Evolutionary conservation across 2,888 invertebrate genomes (phyloP), one percentile per base, ranked within the genome.

Genomic region (Philonicus albiceps): DNA sequence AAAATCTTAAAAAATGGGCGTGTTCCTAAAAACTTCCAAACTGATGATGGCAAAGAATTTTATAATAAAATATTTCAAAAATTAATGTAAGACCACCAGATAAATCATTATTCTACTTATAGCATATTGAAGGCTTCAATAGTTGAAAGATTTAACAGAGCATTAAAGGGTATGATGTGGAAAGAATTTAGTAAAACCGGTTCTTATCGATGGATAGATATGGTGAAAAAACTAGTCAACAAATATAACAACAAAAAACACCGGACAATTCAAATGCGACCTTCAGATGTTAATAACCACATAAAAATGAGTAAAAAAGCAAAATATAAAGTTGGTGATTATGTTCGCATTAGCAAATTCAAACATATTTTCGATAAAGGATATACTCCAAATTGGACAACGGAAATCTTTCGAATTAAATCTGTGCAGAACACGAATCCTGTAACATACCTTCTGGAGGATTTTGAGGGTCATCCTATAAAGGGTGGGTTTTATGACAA

Each of bases 181-280:
- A 31, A 76, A 31, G 76, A 76, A 76, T 80, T 80, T 76, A 76
- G 76, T 76, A 76, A 34, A 37, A 76, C 13, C 31, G 16, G 76
- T 16, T 34, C 31, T 31, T 76, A 76, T 76, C 30, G 37, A 34
- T 76, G 76, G 76, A 76, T 76, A 49, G 49, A 80, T 80, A 49
- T n/a, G 11, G 27, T 80, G 53, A n/a, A 43, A 43, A 43, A 43
- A 11, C 22, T 80, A 49, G 80, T 80, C 43, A 31, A 53, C n/a
- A 16, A 81, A 81, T 81, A 81, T n/a, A 81, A 81, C 22, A 37
- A 81, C 22, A 81, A 43, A 81, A 81, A 81, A 19, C 81, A 53
- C 8, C 8, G 34, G 2, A 81, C 81, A 27, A 81, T 81, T n/a
- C 11, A 81, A 30, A 81, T 53, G 55, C 53, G 55, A 76, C 40